A percentile compares a stretch with the other conserved stretches of the same genome.
These are phyloP conservation scores for Orthosia gracilis DNA, from an alignment of 2,888 invertebrate species.

Conservation along the genomic window DNA sequence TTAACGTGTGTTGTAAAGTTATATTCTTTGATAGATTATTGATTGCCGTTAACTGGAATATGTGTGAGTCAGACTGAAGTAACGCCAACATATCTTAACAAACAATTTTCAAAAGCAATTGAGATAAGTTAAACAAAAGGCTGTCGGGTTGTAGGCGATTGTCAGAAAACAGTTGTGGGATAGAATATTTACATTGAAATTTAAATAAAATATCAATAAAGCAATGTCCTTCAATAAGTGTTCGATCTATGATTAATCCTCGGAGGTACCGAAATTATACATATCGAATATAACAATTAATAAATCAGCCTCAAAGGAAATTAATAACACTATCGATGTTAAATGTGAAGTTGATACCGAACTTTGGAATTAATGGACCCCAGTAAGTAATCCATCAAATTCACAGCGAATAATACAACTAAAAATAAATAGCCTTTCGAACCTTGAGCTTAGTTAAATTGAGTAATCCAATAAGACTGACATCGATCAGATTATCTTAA, in stretches of 20 bases:
- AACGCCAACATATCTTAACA: conserved; percentile 13
- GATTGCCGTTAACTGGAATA: conserved; percentile 4
- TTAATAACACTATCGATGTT: conserved; percentile 35
- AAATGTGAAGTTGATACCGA: conserved; percentile 46
- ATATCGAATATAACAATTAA: conserved; percentile 33
- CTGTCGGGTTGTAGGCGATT: conserved; percentile 5
- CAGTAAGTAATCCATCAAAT: conserved; percentile 64
- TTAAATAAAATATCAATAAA: conserved; percentile 8
- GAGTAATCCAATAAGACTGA: conserved; percentile 68
- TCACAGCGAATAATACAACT: conserved; percentile 53
- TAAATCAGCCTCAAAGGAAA: conserved; percentile 43
- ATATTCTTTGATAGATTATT: conserved; percentile 6
- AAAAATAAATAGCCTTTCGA: conserved; percentile 60
- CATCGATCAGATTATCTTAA: conserved; percentile 69
- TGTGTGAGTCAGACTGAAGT: conserved; percentile 3
- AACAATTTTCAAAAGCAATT: conserved; percentile 15
- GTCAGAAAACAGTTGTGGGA: conserved; percentile 5
- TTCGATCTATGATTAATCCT: conserved; percentile 16
- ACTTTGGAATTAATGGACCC: conserved; percentile 56
- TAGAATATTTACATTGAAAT: neutral
- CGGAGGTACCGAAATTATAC: conserved; percentile 20
- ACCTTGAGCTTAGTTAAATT: conserved; percentile 70
- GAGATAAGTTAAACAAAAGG: conserved; percentile 19
- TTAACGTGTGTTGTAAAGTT: conserved; percentile 13
- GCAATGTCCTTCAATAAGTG: conserved; percentile 1